A percentile compares a stretch with the other conserved stretches of the same genome.
Evolutionary conservation across 2,888 invertebrate species (phyloP).

Genomic region (Tetheella fluctuosa): DNA sequence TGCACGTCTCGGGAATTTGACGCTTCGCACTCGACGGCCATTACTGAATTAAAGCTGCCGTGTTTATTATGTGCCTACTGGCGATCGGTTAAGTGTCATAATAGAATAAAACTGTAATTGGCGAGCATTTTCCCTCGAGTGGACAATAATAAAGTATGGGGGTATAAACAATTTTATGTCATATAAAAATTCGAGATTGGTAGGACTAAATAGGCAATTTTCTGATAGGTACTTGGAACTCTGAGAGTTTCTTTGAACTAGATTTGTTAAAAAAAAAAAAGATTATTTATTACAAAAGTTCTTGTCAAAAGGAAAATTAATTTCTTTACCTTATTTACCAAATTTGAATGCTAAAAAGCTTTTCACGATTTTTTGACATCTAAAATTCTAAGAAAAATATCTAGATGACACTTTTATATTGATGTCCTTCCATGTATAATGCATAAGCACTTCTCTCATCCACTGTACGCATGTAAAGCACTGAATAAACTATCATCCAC

Average conservation of each 20-base stretch:
- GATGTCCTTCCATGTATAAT: neutral
- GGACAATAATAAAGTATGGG: too few species aligned
- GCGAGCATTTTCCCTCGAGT: too few species aligned
- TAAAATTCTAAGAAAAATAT: neutral
- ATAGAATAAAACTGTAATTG: neutral
- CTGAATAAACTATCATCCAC: conserved; percentile 13
- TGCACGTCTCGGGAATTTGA: conserved; percentile 29
- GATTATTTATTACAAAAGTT: too few species aligned
- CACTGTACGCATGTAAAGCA: conserved; percentile 12
- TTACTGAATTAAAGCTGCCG: conserved; percentile 23
- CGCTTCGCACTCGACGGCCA: conserved; percentile 26
- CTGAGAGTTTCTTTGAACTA: too few species aligned
- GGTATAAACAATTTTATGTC: too few species aligned
- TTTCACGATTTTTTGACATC: neutral
- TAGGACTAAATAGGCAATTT: too few species aligned
- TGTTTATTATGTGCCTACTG: neutral
- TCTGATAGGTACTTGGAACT: too few species aligned
- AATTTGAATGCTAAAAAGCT: too few species aligned
- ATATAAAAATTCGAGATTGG: too few species aligned
- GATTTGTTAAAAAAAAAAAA: too few species aligned
- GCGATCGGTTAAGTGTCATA: neutral
- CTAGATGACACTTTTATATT: neutral
- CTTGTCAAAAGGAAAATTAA: too few species aligned
- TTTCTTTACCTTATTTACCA: too few species aligned
- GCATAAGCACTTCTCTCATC: neutral